Evolutionary conservation across 2,888 invertebrate genomes (phyloP).

Genomic region (Drosophila meridionalis): DNA sequence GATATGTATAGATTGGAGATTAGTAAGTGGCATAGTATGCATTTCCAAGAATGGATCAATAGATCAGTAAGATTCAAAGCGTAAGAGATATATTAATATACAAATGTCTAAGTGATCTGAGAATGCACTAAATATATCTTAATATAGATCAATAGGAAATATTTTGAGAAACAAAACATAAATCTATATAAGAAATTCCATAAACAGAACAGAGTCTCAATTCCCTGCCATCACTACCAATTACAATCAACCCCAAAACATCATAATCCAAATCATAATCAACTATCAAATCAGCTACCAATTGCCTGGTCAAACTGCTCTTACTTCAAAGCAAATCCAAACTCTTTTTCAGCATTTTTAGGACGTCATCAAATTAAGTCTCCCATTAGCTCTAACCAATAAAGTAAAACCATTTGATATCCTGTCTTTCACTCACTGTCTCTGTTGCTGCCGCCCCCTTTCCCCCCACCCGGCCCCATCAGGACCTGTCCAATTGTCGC

Average conservation of each 20-base stretch:
- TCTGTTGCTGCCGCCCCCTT: neutral
- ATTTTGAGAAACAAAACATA: neutral
- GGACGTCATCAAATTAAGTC: neutral
- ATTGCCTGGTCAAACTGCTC: neutral
- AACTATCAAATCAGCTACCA: neutral
- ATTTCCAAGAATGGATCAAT: neutral
- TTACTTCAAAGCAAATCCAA: neutral
- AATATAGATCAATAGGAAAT: neutral
- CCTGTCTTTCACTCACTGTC: neutral
- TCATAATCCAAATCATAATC: neutral
- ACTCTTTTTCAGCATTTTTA: neutral
- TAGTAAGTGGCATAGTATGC: too few species aligned
- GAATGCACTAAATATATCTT: too few species aligned
- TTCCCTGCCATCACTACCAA: neutral
- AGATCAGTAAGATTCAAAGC: neutral
- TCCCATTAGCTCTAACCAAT: neutral
- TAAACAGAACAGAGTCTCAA: too few species aligned
- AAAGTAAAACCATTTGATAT: conserved; percentile 3
- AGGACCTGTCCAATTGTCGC: neutral
- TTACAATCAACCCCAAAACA: neutral
- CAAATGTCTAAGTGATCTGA: too few species aligned
- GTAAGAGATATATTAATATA: neutral
- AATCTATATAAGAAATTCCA: neutral
- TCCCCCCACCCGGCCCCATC: too few species aligned
- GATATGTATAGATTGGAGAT: too few species aligned